Percentiles rank a stretch among this genome's conserved stretches.
Evolutionary conservation across 2,888 invertebrate species (phyloP).

Genomic region (Cylindroiulus punctatus): DNA sequence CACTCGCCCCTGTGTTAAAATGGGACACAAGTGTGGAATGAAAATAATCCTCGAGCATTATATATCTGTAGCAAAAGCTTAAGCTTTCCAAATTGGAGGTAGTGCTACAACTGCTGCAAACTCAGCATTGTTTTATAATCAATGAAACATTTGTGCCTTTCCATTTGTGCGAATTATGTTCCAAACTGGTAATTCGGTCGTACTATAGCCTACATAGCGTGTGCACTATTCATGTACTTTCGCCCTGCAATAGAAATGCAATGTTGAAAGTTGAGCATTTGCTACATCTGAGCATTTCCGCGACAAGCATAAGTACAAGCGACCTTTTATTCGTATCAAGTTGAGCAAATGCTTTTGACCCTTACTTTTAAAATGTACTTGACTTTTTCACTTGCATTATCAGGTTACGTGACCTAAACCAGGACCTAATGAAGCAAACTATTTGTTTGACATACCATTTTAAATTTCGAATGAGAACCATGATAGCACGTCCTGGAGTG

Average conservation of each 20-base stretch:
- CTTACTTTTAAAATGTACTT: neutral
- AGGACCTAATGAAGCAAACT: too few relatives aligned
- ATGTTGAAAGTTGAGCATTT: neutral
- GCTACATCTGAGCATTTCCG: slow-evolving; percentile 1
- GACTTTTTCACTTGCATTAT: too few relatives aligned
- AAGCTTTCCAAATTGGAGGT: neutral
- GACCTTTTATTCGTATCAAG: neutral
- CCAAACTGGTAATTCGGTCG: neutral
- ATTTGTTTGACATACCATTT: too few relatives aligned
- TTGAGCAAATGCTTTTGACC: neutral
- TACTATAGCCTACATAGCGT: neutral
- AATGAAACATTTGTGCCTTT: neutral
- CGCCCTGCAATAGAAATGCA: neutral
- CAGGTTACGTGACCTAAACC: too few relatives aligned
- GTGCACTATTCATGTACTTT: neutral
- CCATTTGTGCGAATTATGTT: neutral
- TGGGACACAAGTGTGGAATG: too few relatives aligned
- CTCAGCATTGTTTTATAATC: neutral
- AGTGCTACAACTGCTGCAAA: slow-evolving; percentile 9
- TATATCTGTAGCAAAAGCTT: neutral
- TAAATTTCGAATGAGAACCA: too few relatives aligned
- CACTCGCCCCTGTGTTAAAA: neutral
- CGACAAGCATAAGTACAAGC: neutral
- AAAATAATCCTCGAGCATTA: too few relatives aligned
- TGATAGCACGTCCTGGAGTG: too few relatives aligned